Percentiles rank a stretch among this genome's conserved stretches.
Evolutionary conservation across 2,113 vertebrate species (phyloP).

Genomic region (Micronycteris hirsuta): DNA sequence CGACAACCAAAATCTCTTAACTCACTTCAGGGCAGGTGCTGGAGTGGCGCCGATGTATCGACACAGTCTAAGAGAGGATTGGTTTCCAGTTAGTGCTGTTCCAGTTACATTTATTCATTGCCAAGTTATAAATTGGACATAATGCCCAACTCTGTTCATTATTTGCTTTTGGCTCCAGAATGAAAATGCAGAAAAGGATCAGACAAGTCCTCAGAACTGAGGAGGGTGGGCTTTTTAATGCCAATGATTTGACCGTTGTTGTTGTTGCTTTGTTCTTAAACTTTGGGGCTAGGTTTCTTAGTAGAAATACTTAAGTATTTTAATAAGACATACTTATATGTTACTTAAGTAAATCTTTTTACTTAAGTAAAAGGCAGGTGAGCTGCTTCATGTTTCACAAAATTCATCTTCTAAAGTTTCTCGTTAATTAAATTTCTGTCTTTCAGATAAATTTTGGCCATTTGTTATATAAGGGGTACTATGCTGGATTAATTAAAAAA

Average conservation of each 20-base stretch:
- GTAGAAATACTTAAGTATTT: neutral
- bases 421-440: neutral
- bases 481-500: too few relatives aligned
- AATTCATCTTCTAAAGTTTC: neutral
- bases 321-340: neutral
- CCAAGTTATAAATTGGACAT: neutral
- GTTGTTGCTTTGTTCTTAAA: neutral
- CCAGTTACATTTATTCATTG: neutral
- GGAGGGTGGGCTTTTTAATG: neutral
- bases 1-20: neutral
- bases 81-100: conserved; percentile 10
- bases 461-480: neutral
- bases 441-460: conserved; percentile 5
- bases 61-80: neutral
- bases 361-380: neutral
- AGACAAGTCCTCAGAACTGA: neutral
- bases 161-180: neutral
- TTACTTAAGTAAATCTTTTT: neutral
- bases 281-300: neutral
- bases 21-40: neutral
- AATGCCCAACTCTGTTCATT: neutral
- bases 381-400: neutral
- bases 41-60: neutral
- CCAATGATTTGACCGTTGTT: neutral
- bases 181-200: neutral